phyloP scores from a whole-genome alignment of 2,113 vertebrate genomes.

The Pleuronectes platessa region DNA sequence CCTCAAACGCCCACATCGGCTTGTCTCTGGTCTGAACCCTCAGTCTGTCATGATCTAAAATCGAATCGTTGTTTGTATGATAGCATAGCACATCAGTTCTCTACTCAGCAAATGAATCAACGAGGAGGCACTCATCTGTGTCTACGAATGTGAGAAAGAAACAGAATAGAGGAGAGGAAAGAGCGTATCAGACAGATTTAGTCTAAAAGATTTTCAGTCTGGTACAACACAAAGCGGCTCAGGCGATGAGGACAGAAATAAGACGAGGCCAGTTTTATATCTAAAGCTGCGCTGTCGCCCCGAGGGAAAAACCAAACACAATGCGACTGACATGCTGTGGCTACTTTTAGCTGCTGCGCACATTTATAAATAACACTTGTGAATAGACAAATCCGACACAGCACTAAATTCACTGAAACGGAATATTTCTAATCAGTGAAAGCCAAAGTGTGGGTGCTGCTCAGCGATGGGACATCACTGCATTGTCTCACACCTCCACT shows the following conservation, averaged over 20 bases:
- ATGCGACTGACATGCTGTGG: neutral
- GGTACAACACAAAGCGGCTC: constrained; percentile 10
- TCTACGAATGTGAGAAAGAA: neutral
- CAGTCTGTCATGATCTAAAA: neutral
- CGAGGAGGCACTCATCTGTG: neutral
- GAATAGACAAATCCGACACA: constrained; percentile 1
- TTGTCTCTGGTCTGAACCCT: neutral
- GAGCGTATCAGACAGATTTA: neutral
- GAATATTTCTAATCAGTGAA: constrained; percentile 25
- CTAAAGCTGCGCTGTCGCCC: neutral
- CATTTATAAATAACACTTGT: constrained; percentile 7
- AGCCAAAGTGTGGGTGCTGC: neutral
- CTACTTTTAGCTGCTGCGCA: constrained; percentile 8
- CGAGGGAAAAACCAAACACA: neutral
- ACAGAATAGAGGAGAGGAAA: neutral
- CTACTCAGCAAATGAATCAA: neutral
- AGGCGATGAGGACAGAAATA: constrained; percentile 4
- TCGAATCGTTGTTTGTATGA: neutral
- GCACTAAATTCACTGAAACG: neutral
- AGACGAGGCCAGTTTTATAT: neutral
- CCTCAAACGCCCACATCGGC: neutral
- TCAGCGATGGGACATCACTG: neutral
- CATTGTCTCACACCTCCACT: neutral
- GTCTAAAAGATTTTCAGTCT: neutral
- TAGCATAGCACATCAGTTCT: neutral